Evolutionary conservation across 2,888 invertebrate species (phyloP).

Genomic region (Pristionchus entomophagus): DNA sequence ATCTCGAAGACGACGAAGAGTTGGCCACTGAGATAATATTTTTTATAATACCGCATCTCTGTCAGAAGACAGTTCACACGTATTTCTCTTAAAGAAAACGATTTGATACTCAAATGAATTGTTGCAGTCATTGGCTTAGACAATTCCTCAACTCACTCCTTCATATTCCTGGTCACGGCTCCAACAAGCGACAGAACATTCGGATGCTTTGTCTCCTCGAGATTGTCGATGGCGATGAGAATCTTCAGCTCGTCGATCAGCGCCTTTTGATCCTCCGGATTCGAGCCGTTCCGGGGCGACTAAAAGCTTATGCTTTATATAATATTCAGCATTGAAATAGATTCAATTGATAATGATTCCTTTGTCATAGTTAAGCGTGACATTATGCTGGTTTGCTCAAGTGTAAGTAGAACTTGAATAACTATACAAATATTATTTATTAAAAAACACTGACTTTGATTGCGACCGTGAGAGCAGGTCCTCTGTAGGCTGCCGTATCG

Average conservation of each 20-base stretch:
- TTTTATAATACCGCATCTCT: not conserved
- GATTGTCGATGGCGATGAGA: conserved; percentile 56
- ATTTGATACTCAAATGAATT: not conserved
- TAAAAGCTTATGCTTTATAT: not conserved
- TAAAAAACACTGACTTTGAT: conserved; percentile 53
- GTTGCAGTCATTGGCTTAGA: not conserved
- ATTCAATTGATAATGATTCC: too few species aligned
- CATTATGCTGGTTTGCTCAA: not conserved
- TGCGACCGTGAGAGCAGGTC: conserved; percentile 55
- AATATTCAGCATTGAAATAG: too few species aligned
- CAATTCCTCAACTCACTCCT: conserved; percentile 51
- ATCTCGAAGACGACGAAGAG: conserved; percentile 58
- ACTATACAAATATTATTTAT: not conserved
- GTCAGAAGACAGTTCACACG: not conserved
- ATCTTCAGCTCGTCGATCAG: conserved; percentile 63
- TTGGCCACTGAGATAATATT: conserved; percentile 53
- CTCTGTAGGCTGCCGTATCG: conserved; percentile 51
- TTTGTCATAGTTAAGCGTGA: not conserved
- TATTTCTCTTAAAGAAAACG: not conserved
- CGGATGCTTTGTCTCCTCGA: conserved; percentile 55
- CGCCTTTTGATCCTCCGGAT: conserved; percentile 55
- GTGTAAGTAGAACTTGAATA: not conserved
- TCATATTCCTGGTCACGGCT: conserved; percentile 59
- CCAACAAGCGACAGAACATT: conserved; percentile 63
- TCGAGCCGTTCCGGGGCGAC: conserved; percentile 27